Conservation (phyloP, 2,888 invertebrate genomes). For the Stenurella melanura region DNA sequence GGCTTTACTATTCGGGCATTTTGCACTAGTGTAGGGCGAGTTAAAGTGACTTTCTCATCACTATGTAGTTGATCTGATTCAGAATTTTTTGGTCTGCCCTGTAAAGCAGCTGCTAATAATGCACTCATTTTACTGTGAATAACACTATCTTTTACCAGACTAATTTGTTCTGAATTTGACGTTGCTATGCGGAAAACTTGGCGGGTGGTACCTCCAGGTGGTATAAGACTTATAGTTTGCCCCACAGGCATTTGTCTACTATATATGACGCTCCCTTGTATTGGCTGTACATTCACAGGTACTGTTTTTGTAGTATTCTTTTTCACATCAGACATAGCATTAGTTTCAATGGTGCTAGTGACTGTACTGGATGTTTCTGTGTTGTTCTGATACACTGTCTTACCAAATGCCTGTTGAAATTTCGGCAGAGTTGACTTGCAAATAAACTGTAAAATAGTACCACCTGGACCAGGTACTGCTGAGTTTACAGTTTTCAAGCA, state of each 20-base stretch:
- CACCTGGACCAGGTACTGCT: slow-evolving; percentile 59
- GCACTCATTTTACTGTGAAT: slow-evolving; percentile 74
- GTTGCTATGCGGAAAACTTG: slow-evolving; percentile 72
- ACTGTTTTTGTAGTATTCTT: slow-evolving; percentile 76
- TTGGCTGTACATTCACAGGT: slow-evolving; percentile 77
- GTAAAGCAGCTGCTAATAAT: slow-evolving; percentile 73
- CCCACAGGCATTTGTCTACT: slow-evolving; percentile 82
- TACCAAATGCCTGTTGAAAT: slow-evolving; percentile 87
- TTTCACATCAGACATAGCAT: slow-evolving; percentile 54
- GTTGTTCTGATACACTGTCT: slow-evolving; percentile 78
- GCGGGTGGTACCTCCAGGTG: slow-evolving; percentile 68
- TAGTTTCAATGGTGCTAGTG: slow-evolving; percentile 53
- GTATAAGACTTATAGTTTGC: slow-evolving; percentile 78
- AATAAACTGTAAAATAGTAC: slow-evolving; percentile 77
- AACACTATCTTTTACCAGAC: slow-evolving; percentile 72
- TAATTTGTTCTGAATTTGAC: slow-evolving; percentile 71
- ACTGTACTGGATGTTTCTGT: slow-evolving; percentile 59
- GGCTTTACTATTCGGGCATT: slow-evolving; percentile 77
- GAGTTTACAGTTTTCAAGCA: slow-evolving; percentile 56
- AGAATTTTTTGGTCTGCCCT: slow-evolving; percentile 68
- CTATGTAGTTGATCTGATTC: slow-evolving; percentile 61
- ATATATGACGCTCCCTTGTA: slow-evolving; percentile 83
- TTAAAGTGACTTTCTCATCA: slow-evolving; percentile 58
- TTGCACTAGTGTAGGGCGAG: slow-evolving; percentile 76
- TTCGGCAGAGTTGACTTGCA: slow-evolving; percentile 82